Conservation (phyloP, 2,888 invertebrate species). For the Lissocephala sabroskyi region DNA sequence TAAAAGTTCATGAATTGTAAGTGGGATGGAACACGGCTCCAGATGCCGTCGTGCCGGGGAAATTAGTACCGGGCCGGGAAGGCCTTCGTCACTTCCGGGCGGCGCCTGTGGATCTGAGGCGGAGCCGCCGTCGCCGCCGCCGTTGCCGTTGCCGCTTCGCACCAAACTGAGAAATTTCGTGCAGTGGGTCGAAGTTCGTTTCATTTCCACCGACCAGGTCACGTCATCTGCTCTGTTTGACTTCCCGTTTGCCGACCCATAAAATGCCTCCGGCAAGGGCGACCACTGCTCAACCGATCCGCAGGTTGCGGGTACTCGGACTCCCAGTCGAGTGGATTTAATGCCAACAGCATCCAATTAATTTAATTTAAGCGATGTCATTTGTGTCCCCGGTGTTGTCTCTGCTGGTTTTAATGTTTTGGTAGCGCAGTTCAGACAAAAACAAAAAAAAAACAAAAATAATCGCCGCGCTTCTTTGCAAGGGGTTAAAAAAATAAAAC, state of each 20-base stretch:
- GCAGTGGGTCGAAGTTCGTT: no score
- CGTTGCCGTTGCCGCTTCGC: constrained; percentile 45
- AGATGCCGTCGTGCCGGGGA: constrained; percentile 20
- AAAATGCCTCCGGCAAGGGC: constrained; percentile 51
- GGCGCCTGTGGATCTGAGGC: no score
- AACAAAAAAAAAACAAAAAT: constrained; percentile 16
- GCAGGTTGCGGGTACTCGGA: background rate
- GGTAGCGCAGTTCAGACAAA: constrained; percentile 5
- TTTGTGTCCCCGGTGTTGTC: constrained; percentile 7
- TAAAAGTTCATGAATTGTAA: constrained; percentile 54
- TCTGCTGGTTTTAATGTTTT: constrained; percentile 13
- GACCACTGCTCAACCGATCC: no score
- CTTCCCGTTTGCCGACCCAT: constrained; percentile 10
- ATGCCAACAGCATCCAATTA: constrained; percentile 51
- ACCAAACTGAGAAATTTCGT: constrained; percentile 57
- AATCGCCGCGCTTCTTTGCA: no score
- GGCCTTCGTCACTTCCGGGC: constrained; percentile 4
- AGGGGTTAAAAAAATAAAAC: constrained; percentile 14
- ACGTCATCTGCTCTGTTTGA: constrained; percentile 27
- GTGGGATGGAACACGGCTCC: constrained; percentile 26
- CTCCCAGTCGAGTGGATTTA: background rate
- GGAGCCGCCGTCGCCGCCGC: constrained; percentile 23
- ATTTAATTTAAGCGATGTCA: constrained; percentile 34
- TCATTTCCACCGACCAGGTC: constrained; percentile 33
- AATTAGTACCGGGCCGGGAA: constrained; percentile 18